These are phyloP conservation scores for Heloderma charlesbogerti DNA, from an alignment of 2,113 vertebrate species.

Conservation along the genomic window DNA sequence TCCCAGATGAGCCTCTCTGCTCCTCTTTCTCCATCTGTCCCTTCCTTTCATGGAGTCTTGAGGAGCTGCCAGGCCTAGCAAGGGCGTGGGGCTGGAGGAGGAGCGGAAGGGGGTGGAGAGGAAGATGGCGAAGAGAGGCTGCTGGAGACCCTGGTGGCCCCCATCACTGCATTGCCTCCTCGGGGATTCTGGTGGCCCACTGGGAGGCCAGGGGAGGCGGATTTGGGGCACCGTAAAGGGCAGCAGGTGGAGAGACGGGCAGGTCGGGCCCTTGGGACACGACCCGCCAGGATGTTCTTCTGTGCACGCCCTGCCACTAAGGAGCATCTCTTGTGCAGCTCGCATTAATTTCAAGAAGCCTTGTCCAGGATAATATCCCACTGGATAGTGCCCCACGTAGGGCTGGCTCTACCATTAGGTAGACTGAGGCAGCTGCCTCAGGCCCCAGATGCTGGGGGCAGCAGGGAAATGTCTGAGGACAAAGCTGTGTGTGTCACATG, in stretches of 20 bases:
- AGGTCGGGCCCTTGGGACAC: not conserved
- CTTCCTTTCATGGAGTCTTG: not conserved
- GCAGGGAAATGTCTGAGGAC: no score
- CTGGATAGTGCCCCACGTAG: no score
- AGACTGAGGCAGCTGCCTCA: no score
- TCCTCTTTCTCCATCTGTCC: conserved; percentile 3
- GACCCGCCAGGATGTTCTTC: not conserved
- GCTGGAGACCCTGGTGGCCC: not conserved
- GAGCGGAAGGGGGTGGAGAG: not conserved
- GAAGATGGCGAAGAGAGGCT: not conserved
- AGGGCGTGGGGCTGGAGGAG: no score
- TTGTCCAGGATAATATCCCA: not conserved
- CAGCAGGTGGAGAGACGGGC: not conserved
- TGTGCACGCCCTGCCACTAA: not conserved
- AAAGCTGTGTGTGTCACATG: no score
- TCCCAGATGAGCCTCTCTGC: not conserved
- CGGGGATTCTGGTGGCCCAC: not conserved
- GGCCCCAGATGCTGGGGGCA: no score
- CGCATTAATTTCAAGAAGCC: not conserved
- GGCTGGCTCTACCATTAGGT: no score
- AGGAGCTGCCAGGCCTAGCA: not conserved
- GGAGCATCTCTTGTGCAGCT: not conserved
- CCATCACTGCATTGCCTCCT: not conserved
- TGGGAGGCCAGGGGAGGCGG: not conserved
- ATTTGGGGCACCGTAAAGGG: no score